Conservation (phyloP, 2,113 vertebrate species). For the Perca flavescens region DNA sequence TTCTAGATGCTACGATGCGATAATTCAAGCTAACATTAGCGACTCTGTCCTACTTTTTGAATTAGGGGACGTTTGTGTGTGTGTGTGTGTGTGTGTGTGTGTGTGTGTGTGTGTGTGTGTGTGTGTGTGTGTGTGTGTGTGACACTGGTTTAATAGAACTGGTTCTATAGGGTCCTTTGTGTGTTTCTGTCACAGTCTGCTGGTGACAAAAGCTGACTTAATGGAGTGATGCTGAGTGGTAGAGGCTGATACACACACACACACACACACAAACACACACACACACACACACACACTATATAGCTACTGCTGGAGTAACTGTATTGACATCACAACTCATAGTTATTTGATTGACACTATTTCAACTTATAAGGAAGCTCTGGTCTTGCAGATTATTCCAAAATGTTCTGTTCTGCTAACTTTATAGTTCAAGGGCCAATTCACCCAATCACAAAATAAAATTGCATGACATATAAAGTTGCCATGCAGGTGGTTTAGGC, state of each 20-base stretch:
- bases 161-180: conserved; percentile 52
- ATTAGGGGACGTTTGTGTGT: neutral
- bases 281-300: conserved; percentile 15
- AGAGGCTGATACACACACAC: conserved; percentile 33
- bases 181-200: conserved; percentile 26
- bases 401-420: neutral
- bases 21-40: no score
- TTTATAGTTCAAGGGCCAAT: neutral
- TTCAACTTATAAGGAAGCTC: no score
- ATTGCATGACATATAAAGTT: neutral
- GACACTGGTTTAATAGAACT: conserved; percentile 12
- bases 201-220: conserved; percentile 60
- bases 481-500: neutral
- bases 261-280: conserved; percentile 17
- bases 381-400: neutral
- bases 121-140: conserved; percentile 1
- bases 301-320: no score
- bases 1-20: neutral
- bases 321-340: neutral
- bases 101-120: conserved; percentile 10
- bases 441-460: neutral
- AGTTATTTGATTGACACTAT: neutral
- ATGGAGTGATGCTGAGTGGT: conserved; percentile 63
- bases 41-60: no score
- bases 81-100: neutral